Conservation (phyloP, 2,113 vertebrate genomes). For the Coregonus clupeaformis region DNA sequence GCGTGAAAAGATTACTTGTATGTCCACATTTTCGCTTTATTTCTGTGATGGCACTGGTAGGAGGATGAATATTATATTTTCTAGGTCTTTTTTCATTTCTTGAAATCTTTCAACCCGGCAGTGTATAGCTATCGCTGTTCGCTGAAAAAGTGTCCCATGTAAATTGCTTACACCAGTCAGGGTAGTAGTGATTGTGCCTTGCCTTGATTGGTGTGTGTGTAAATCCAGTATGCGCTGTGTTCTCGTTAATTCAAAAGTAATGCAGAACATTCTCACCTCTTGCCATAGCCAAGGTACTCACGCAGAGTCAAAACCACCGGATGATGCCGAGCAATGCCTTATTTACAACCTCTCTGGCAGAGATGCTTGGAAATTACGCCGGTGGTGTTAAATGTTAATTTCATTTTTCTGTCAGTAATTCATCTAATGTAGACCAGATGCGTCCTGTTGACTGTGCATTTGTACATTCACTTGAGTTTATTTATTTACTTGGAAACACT, state of each 20-base stretch:
- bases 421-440: constrained; percentile 27
- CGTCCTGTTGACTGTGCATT: constrained; percentile 24
- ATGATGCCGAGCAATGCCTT: constrained; percentile 26
- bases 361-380: constrained; percentile 35
- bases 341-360: constrained; percentile 41
- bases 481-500: constrained; percentile 38
- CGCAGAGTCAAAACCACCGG: constrained; percentile 13
- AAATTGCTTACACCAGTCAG: not conserved
- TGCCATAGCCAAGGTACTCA: not conserved
- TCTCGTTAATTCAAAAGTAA: not conserved
- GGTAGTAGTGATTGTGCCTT: not conserved
- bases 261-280: not conserved
- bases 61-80: not conserved
- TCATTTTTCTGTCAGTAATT: constrained; percentile 35
- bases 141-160: not conserved
- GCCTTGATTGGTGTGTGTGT: not conserved
- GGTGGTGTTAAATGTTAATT: constrained; percentile 43
- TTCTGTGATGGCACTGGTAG: not conserved
- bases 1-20: not conserved
- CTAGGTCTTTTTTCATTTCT: not conserved
- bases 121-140: not conserved
- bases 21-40: constrained; percentile 2
- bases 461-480: constrained; percentile 10
- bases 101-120: not conserved
- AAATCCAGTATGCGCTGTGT: not conserved